Evolutionary conservation across 2,797 vertebrate genomes (phyloP), one percentile per base, ranked within the genome.

Genomic region (Clarias platycephalus): DNA sequence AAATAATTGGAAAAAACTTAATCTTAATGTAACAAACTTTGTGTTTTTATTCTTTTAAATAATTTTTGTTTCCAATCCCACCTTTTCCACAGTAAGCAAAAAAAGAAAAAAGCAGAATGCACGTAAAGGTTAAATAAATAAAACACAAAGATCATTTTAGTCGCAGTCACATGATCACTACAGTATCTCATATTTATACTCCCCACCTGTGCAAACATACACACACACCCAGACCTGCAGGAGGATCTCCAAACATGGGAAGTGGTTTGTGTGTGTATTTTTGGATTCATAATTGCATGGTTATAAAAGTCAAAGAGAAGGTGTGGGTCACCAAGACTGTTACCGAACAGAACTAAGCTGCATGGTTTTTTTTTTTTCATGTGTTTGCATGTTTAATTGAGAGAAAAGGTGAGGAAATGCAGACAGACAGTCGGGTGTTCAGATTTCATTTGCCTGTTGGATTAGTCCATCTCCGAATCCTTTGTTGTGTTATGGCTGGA

Each of bases 401-500:
- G 15, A 66, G 40, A 66, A 80, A 49, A 18, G 4, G 16, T 10
- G n/a, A 49, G 22, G n/a, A 78, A 10, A 53, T 9, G 18, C 63
- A 85, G 70, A 86, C 62, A 83, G 67, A 84, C 26, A 60, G 57
- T 74, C 86, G 60, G 26, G 24, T 55, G 63, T 83, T 77, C 57
- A 66, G 75, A 85, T 86, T 88, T 80, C 74, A 71, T 84, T 85
- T 80, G 66, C 53, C 76, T 57, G 5, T 57, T 68, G 85, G 86
- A 87, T 87, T 87, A 84, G 31, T 66, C 76, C 67, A 85, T 85
- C 66, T 85, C 75, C 10, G 67, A 60, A 83, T 86, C 76, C 81
- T 88, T 87, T 87, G 87, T 89, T 87, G 87, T 86, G 66, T 75
- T 85, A 28, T n/a, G 84, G 78, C 31, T 53, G 83, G 86, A 87